Conservation (phyloP, 2,888 invertebrate species). For the Chrysina gloriosa region DNA sequence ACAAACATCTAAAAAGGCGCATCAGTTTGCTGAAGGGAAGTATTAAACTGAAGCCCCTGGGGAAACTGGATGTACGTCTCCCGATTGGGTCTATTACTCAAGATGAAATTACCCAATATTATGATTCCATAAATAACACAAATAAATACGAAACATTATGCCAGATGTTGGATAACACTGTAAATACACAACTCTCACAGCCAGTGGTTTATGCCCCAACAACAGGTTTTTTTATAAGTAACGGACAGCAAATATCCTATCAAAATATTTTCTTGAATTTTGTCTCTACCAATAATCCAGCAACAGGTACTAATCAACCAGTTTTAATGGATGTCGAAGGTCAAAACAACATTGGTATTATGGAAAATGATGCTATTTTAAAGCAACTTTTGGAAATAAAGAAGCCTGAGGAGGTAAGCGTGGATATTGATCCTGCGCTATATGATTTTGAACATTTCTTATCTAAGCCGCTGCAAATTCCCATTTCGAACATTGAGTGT, state of each 20-base stretch:
- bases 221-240: conserved; percentile 18
- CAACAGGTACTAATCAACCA: conserved; percentile 20
- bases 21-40: conserved; percentile 54
- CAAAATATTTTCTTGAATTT: conserved; percentile 61
- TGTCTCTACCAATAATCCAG: conserved; percentile 53
- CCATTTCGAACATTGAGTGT: conserved; percentile 48
- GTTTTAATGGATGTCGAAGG: conserved; percentile 10
- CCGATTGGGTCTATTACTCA: background rate
- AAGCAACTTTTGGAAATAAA: conserved; percentile 5
- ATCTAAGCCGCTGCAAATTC: background rate
- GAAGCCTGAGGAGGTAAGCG: conserved; percentile 14
- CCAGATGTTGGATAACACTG: no score
- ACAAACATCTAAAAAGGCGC: conserved; percentile 58
- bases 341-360: background rate
- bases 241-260: conserved; percentile 51
- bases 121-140: no score
- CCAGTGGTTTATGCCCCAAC: conserved; percentile 36
- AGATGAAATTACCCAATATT: background rate
- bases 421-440: conserved; percentile 16
- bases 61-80: background rate
- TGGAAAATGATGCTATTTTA: conserved; percentile 1
- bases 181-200: no score
- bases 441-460: conserved; percentile 23
- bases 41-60: background rate
- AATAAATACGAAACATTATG: no score